Percentiles rank a stretch among this genome's conserved stretches.
Conservation (phyloP, 2,797 vertebrate species). For the Sebastes paucispinis region DNA sequence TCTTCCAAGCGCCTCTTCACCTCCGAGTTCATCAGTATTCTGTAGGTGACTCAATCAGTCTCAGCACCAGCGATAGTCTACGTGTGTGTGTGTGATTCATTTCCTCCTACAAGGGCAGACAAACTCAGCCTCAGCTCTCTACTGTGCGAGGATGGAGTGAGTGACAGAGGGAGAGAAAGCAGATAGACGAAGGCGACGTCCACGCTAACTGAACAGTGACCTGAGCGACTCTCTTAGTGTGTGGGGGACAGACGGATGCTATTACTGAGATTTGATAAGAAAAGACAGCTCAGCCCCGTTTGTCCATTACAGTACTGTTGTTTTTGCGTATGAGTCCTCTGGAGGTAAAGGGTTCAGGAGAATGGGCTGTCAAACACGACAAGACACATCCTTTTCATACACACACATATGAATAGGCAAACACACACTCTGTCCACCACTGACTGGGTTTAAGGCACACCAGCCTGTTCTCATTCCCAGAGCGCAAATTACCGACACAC, state of each 20-base stretch:
- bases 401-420: neutral
- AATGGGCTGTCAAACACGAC: slow-evolving; percentile 42
- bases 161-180: slow-evolving; percentile 33
- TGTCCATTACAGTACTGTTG: slow-evolving; percentile 16
- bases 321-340: neutral
- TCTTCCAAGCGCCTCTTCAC: slow-evolving; percentile 38
- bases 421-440: slow-evolving; percentile 1
- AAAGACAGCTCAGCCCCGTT: slow-evolving; percentile 46
- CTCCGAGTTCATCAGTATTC: slow-evolving; percentile 66
- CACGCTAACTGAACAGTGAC: slow-evolving; percentile 47
- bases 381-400: slow-evolving; percentile 1
- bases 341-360: slow-evolving; percentile 36
- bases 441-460: neutral
- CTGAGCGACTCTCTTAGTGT: slow-evolving; percentile 29
- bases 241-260: slow-evolving; percentile 39
- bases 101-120: slow-evolving; percentile 56
- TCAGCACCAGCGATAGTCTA: slow-evolving; percentile 39
- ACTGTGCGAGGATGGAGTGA: slow-evolving; percentile 35
- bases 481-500: neutral
- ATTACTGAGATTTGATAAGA: slow-evolving; percentile 66
- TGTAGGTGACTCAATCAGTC: slow-evolving; percentile 56
- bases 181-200: slow-evolving; percentile 22
- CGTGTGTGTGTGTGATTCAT: slow-evolving; percentile 47
- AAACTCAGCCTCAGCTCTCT: slow-evolving; percentile 41
- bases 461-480: neutral